Evolutionary conservation across 1,140 invertebrate genomes (phyloP).

Genomic region (Diachasma alloeum): DNA sequence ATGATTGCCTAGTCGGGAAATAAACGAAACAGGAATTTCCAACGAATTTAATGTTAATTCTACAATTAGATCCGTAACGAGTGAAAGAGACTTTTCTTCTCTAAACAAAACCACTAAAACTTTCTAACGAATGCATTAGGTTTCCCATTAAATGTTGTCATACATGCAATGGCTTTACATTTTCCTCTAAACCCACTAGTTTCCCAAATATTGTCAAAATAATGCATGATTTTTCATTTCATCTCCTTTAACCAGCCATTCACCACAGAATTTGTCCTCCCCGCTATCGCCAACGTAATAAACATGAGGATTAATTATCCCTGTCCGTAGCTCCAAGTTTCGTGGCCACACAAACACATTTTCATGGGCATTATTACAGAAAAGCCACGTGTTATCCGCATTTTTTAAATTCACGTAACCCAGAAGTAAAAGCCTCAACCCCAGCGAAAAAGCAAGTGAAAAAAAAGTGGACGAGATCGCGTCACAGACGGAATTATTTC

Average conservation of each 20-base stretch:
- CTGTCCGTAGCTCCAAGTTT: background rate
- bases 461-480: background rate
- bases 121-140: no score
- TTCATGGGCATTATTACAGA: background rate
- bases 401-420: background rate
- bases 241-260: background rate
- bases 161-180: no score
- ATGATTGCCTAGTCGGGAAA: no score
- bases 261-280: background rate
- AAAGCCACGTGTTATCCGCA: background rate
- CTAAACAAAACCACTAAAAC: no score
- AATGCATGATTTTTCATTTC: background rate
- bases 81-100: no score
- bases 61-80: no score
- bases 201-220: no score
- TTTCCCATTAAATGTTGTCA: no score
- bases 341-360: background rate
- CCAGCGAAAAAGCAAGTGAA: background rate
- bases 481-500: conserved; percentile 24
- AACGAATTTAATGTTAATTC: no score
- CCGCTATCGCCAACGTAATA: background rate
- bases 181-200: no score
- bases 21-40: no score
- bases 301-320: background rate
- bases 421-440: background rate